Evolutionary conservation across 2,113 vertebrate genomes (phyloP), one percentile per base, ranked within the genome.

Genomic region (Python bivittatus): DNA sequence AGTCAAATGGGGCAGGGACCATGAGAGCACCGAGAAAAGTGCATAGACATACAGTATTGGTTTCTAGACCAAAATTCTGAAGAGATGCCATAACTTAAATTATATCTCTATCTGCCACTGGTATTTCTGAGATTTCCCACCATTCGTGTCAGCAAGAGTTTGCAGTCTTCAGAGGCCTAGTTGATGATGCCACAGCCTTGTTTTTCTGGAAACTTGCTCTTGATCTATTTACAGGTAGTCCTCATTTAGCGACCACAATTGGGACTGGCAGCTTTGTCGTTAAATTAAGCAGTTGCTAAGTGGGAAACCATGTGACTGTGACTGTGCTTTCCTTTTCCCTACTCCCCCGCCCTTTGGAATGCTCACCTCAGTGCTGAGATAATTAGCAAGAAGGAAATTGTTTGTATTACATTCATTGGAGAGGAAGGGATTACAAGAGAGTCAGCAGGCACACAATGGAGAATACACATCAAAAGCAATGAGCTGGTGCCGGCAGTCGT

Each of bases 171-270:
- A 58, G 38, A 84, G 27, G 27, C 12, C n/a, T 72, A n/a, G 54
- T 3, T n/a, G n/a, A 88, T 27, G 13, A 4, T 17, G 54, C 38
- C 52, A 27, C 1, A 61, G 12, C 11, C 48, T 86, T 94, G 25
- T 92, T 27, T 68, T 88, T 52, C 48, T 92, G 88, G 86, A 56
- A 94, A 64, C 83, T 44, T 42, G 84, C 52, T 86, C n/a, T 57
- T 68, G 48, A 72, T 56, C 60, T 90, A 17, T 11, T 88, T 72
- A 84, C 72, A 79, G 20, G 33, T 79, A 79, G 72, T 79, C 68
- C 68, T 79, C 20, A 79, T 42, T 38, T 79, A 79, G 33, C 38
- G n/a, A 79, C n/a, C 15, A 48, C 68, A 79, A 79, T 20, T 79
- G n/a, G 33, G 13, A 79, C 33, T 6, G 20, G n/a, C 68, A 79